Evolutionary conservation across 2,888 invertebrate genomes (phyloP).

Genomic region (Erpobdella octoculata): DNA sequence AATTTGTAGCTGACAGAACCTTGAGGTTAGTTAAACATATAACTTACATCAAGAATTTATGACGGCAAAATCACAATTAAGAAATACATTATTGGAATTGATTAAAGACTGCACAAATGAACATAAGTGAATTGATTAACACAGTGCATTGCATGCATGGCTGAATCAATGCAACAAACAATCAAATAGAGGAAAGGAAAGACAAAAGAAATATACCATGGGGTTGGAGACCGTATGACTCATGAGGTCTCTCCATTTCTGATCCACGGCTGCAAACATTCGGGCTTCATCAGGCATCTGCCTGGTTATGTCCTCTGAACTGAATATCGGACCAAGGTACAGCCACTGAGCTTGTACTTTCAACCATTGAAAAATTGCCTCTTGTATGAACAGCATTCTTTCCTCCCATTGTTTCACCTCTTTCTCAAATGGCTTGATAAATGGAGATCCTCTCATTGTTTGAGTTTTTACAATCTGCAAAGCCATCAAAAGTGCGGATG

Average conservation of each 20-base stretch:
- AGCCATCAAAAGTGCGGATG: no score
- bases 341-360: slow-evolving; percentile 52
- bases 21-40: slow-evolving; percentile 35
- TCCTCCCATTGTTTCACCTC: slow-evolving; percentile 54
- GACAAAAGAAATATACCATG: slow-evolving; percentile 41
- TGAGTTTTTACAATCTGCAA: slow-evolving; percentile 52
- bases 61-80: no score
- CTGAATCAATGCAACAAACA: no score
- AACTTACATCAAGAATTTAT: no score
- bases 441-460: slow-evolving; percentile 53
- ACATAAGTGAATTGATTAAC: no score
- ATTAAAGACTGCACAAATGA: no score
- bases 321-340: slow-evolving; percentile 49
- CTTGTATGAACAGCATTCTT: slow-evolving; percentile 50
- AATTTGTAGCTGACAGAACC: slow-evolving; percentile 48
- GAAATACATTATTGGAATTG: no score
- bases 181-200: neutral
- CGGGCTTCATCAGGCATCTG: slow-evolving; percentile 54
- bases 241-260: slow-evolving; percentile 53
- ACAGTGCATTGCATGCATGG: no score
- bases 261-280: slow-evolving; percentile 51
- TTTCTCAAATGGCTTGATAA: slow-evolving; percentile 53
- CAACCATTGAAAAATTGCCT: slow-evolving; percentile 53
- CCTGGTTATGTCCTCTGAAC: slow-evolving; percentile 52
- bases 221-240: slow-evolving; percentile 49